Evolutionary conservation across 2,113 vertebrate species (phyloP), one percentile per base, ranked within the genome.

Genomic region (Pelusios castaneus): DNA sequence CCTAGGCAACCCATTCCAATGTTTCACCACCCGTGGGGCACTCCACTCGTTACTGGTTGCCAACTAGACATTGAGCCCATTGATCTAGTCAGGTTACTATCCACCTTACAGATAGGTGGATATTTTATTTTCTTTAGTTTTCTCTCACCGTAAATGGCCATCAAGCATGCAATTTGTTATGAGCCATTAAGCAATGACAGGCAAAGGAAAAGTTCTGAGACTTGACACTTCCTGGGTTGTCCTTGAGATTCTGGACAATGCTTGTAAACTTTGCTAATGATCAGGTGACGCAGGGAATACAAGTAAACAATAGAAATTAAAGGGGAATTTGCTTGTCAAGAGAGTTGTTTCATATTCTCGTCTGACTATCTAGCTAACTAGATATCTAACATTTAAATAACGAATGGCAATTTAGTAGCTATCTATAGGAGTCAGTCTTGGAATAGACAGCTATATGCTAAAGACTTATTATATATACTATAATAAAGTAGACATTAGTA

Each of bases 291-390:
- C 2, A 80, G 8, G 89, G 19, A 43, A 10, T 84, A 54, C 47
- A 12, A 89, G 45, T 90, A 81, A 70, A n/a, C 34, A 21, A 70
- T 45, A 12, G 55, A 82, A 92, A 88, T 94, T 51, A 89, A 95
- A 91, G 11, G 10, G 10, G 49, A 60, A 4, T 51, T 60, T 56
- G 13, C 22, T 78, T 27, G 89, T 89, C 4, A 67, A 49, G 85
- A 80, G 4, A 78, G 19, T 70, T 1, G 1, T 67, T 89, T 89
- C 77, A 34, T 90, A 1, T 70, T 88, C 34, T 80, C 8, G 13
- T 60, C 56, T 63, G 63, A 41, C 12, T 80, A 2, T 70, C 21
- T 81, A 10, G 29, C 78, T 49, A 86, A 0, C 24, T 84, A 80
- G 29, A 81, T 34, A 75, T 34, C 34, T 80, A 5, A 3, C 49